Evolutionary conservation across 2,888 invertebrate genomes (phyloP).

Genomic region (Limnephilus auricula): DNA sequence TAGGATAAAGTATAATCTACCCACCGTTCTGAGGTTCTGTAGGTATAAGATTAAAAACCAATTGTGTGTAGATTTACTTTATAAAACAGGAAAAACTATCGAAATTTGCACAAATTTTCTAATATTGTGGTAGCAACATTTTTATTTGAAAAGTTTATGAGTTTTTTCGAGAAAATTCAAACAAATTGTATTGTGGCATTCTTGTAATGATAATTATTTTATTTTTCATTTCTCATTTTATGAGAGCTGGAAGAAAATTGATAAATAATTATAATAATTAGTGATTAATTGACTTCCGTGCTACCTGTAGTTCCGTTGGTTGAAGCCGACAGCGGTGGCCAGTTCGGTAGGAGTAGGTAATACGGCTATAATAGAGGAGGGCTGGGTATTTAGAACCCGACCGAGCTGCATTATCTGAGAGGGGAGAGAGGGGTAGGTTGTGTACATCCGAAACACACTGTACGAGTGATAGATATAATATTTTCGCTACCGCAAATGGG

Average conservation of each 20-base stretch:
- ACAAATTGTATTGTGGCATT: no score
- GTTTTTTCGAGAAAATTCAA: no score
- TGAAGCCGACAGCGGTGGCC: background rate
- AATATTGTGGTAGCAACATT: no score
- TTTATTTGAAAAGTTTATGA: no score
- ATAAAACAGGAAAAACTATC: no score
- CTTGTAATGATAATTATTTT: no score
- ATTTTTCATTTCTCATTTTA: background rate
- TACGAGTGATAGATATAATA: slow-evolving; percentile 29
- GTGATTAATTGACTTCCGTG: background rate
- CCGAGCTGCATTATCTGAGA: slow-evolving; percentile 14
- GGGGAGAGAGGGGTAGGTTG: background rate
- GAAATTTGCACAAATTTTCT: no score
- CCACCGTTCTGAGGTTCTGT: no score
- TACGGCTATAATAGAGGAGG: slow-evolving; percentile 9
- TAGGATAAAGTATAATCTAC: no score
- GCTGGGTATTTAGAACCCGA: slow-evolving; percentile 10
- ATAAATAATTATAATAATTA: background rate
- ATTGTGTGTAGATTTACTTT: no score
- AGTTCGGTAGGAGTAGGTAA: background rate
- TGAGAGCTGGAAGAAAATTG: background rate
- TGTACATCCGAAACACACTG: slow-evolving; percentile 32
- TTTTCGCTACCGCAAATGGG: background rate
- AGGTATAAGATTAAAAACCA: no score
- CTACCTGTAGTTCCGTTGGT: background rate